Base-by-base conservation (phyloP, 1,140 invertebrate species). In the Brachionus rubens region DNA sequence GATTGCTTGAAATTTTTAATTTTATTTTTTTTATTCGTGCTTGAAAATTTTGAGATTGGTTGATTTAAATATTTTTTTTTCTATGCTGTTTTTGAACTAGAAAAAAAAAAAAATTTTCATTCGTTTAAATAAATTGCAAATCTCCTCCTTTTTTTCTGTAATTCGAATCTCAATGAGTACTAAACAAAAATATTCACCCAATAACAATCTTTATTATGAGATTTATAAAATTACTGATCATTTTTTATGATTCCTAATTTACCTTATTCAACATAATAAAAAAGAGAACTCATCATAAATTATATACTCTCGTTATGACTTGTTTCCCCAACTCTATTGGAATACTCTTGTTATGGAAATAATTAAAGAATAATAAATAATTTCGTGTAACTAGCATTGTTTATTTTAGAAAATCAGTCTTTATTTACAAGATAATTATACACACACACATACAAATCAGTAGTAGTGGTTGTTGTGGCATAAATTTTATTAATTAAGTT, bases 351-450 rank as follows among this genome's bases (percentile, higher is more conserved):
- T n/a, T 16, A 59, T 59, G 54, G 54, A 59, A 59, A 59, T 41
- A 59, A 59, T 59, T 59, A 59, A 36, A 59, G 36, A 59, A 59
- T 59, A 59, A 59, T 59, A 59, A 59, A 59, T 59, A 59, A 59
- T 59, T 59, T 59, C 54, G 54, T 59, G 54, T 59, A 59, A 59
- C 54, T 41, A 59, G 36, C 33, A 16, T 59, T n/a, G 30, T 33
- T 33, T 36, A 33, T 28, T 59, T 59, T 59, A 33, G 10, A 36
- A 33, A 33, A 33, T 59, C 26, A 59, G 30, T 59, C 14, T 59
- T 59, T 21, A 59, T 59, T 59, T 59, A 59, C 54, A 59, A 59
- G n/a, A 59, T 59, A 59, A 59, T 59, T 59, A 59, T 10, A 59
- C 54, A 59, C 28, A 36, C 54, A 30, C 52, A 5, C 30, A 59